These are phyloP conservation scores for Pristionchus japonicus DNA, from an alignment of 2,888 invertebrate species.

Conservation along the genomic window DNA sequence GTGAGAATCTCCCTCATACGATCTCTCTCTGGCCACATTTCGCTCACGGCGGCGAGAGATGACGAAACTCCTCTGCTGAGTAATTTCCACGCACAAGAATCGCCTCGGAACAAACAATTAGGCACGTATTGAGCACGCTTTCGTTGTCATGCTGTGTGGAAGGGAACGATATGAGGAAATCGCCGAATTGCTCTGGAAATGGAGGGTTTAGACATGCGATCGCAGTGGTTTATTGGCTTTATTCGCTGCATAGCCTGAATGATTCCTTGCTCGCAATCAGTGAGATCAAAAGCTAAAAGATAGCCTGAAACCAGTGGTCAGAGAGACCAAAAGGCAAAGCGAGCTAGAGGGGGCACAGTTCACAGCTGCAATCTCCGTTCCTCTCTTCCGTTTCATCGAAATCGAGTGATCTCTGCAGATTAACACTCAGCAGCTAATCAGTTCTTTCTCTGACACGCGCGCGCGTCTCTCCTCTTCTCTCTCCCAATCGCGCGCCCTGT, in stretches of 20 bases:
- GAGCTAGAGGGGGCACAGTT: neutral
- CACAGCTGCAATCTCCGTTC: neutral
- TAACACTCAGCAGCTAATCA: neutral
- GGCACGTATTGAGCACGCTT: neutral
- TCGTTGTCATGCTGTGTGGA: neutral
- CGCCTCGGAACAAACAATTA: constrained; percentile 2
- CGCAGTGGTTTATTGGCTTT: neutral
- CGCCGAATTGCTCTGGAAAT: neutral
- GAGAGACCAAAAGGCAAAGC: neutral
- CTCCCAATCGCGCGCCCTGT: neutral
- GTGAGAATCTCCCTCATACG: too few species aligned
- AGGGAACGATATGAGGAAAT: neutral
- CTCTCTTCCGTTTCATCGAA: neutral
- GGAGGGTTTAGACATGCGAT: neutral
- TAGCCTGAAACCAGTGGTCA: too few species aligned
- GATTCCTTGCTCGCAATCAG: too few species aligned
- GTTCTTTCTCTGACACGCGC: neutral
- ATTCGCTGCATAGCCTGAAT: neutral
- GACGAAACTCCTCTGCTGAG: constrained; percentile 3
- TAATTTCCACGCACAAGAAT: neutral
- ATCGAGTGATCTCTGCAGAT: neutral
- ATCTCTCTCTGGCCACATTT: constrained; percentile 12
- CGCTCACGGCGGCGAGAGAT: constrained; percentile 19
- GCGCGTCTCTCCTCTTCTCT: neutral
- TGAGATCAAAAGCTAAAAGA: too few species aligned